Conservation (phyloP, 1,140 invertebrate species). For the Solen grandis region DNA sequence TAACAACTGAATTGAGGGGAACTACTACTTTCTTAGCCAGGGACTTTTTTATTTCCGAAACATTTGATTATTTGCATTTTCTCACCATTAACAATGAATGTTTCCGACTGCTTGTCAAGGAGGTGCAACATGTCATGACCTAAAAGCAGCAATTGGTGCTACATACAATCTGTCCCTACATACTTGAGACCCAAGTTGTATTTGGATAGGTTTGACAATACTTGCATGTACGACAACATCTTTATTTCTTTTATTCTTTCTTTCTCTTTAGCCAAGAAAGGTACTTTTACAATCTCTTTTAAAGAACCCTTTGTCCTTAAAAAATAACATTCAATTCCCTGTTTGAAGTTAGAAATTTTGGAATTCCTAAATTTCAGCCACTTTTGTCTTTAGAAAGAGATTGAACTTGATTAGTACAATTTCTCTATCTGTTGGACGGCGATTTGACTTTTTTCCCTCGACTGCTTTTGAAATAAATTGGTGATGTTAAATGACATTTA, state of each 20-base stretch:
- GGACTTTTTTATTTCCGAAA: neutral
- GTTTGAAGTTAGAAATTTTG: too few relatives aligned
- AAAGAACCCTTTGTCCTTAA: neutral
- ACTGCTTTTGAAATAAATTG: slow-evolving; percentile 5
- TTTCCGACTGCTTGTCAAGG: neutral
- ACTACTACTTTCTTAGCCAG: neutral
- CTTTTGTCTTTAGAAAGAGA: neutral
- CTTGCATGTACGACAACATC: neutral
- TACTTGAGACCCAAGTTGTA: neutral
- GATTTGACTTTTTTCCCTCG: neutral
- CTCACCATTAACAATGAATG: neutral
- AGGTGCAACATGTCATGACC: slow-evolving; percentile 15
- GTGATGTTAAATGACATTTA: neutral
- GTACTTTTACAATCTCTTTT: neutral
- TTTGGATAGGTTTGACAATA: slow-evolving; percentile 1
- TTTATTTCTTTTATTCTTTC: neutral
- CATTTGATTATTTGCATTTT: neutral
- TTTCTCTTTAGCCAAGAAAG: neutral
- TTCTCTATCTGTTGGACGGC: too few relatives aligned
- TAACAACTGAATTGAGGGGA: slow-evolving; percentile 4
- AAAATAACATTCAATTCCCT: neutral
- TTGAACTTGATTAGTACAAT: neutral
- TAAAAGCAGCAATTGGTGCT: slow-evolving; percentile 27
- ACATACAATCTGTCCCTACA: slow-evolving; percentile 15
- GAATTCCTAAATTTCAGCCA: neutral